Evolutionary conservation across 2,797 vertebrate genomes (phyloP).

Genomic region (Sebastes diploproa): DNA sequence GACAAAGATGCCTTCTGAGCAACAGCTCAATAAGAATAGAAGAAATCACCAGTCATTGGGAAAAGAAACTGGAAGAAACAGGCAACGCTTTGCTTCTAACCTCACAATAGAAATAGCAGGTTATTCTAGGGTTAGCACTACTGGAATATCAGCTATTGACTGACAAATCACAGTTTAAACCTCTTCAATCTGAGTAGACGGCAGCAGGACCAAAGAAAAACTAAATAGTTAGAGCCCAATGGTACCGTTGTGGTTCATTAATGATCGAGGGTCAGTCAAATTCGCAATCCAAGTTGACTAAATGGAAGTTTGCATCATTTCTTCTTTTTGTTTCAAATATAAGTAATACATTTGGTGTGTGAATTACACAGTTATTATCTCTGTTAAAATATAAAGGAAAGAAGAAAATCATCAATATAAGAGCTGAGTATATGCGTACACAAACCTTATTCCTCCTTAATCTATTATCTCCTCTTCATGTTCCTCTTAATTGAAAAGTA

Average conservation of each 20-base stretch:
- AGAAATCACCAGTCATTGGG: no score
- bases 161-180: no score
- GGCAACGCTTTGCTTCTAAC: accelerated
- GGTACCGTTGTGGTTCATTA: not conserved
- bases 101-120: not conserved
- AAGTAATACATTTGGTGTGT: not conserved
- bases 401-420: not conserved
- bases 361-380: not conserved
- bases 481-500: not conserved
- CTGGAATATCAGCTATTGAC: not conserved
- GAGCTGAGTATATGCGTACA: not conserved
- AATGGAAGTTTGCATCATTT: not conserved
- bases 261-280: not conserved
- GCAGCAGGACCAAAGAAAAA: not conserved
- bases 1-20: not conserved
- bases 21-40: not conserved
- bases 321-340: not conserved
- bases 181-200: no score
- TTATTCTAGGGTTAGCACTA: not conserved
- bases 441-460: not conserved
- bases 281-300: not conserved
- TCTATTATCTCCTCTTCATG: not conserved
- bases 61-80: not conserved
- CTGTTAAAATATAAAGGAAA: not conserved
- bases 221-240: not conserved